These are phyloP conservation scores for Bos javanicus DNA, from an alignment of 2,113 vertebrate species.

Conservation along the genomic window DNA sequence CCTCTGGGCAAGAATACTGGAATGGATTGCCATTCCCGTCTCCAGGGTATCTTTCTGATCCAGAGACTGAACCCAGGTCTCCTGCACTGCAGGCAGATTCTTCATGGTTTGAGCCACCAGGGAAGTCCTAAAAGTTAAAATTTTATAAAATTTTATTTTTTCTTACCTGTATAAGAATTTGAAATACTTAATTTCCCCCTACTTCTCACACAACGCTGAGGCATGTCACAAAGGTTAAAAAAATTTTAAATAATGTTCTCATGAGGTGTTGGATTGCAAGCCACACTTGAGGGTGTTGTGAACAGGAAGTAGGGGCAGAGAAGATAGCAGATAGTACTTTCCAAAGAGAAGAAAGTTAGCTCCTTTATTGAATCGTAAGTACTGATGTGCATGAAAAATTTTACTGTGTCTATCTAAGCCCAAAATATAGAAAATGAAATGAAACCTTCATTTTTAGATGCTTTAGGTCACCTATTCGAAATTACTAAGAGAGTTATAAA, in stretches of 20 bases:
- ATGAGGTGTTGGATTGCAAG: neutral
- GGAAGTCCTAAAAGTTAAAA: neutral
- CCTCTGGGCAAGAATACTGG: neutral
- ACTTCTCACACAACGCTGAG: neutral
- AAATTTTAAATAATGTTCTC: neutral
- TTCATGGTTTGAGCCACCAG: neutral
- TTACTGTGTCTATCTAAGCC: neutral
- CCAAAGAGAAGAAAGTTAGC: neutral
- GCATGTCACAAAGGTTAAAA: neutral
- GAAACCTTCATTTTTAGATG: conserved; percentile 8
- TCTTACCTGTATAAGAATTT: neutral
- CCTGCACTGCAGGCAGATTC: neutral
- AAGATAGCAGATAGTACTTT: neutral
- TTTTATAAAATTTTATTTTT: neutral
- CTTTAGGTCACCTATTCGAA: neutral
- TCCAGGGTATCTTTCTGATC: neutral
- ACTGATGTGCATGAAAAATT: neutral
- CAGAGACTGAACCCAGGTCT: neutral
- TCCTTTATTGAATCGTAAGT: neutral
- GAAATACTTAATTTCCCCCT: neutral
- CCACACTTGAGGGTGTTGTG: neutral
- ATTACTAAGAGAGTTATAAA: neutral
- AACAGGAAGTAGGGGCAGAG: neutral
- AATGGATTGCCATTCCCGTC: neutral
- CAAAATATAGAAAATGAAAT: conserved; percentile 9